Evolutionary conservation across 2,888 invertebrate species (phyloP).

Genomic region (Phytoseiulus persimilis): DNA sequence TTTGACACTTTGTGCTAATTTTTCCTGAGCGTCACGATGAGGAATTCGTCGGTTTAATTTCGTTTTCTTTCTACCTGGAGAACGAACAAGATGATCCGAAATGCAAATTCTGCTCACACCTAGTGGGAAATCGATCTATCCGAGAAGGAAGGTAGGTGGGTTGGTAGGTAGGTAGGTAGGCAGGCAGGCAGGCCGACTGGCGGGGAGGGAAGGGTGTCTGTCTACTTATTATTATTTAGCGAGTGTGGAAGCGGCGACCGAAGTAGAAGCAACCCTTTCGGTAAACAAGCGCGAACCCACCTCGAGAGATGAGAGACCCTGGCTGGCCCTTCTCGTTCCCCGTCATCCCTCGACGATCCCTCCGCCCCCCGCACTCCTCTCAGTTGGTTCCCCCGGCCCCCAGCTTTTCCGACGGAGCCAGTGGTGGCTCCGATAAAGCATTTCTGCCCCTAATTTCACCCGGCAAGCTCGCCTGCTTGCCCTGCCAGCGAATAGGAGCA

Average conservation of each 20-base stretch:
- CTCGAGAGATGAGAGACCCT: neutral
- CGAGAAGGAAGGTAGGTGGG: neutral
- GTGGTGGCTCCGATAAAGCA: slow-evolving; percentile 5
- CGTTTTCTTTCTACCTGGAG: neutral
- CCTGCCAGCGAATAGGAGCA: neutral
- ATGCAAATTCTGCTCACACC: neutral
- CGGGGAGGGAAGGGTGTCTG: neutral
- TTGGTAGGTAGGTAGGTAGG: too few species aligned
- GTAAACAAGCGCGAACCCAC: slow-evolving; percentile 5
- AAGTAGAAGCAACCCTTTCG: slow-evolving; percentile 5
- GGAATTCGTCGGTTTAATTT: neutral
- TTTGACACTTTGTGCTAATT: neutral
- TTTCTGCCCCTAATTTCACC: slow-evolving; percentile 5
- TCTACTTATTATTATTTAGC: slow-evolving; percentile 5
- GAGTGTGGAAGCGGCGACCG: neutral
- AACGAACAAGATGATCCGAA: neutral
- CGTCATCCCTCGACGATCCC: neutral
- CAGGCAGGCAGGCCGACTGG: too few species aligned
- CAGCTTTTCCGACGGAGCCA: neutral
- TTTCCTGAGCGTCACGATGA: neutral
- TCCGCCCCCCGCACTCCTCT: neutral
- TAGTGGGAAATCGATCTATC: neutral
- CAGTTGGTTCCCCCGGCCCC: neutral
- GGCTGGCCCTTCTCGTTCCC: neutral
- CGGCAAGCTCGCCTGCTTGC: neutral